Evolutionary conservation across 1,140 invertebrate genomes (phyloP).

Genomic region (Ladona fulva): DNA sequence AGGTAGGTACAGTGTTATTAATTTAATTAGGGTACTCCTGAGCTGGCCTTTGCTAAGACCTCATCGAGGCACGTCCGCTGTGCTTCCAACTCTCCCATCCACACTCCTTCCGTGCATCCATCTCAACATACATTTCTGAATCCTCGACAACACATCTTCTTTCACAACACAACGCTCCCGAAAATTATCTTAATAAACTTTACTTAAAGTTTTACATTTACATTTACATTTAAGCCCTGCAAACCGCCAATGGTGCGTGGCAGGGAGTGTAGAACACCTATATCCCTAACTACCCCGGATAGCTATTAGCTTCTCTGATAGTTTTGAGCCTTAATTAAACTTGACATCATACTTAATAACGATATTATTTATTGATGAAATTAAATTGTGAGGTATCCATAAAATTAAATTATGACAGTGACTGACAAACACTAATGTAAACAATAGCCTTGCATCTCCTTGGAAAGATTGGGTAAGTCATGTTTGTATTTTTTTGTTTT

Average conservation of each 20-base stretch:
- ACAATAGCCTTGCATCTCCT: background rate
- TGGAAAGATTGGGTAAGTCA: background rate
- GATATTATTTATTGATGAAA: too few species aligned
- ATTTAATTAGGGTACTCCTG: background rate
- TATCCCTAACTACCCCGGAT: too few species aligned
- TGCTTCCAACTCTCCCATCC: background rate
- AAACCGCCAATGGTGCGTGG: background rate
- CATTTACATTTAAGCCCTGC: background rate
- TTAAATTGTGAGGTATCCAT: too few species aligned
- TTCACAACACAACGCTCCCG: background rate
- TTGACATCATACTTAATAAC: too few species aligned
- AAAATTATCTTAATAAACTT: background rate
- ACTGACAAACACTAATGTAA: background rate
- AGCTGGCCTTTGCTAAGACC: background rate
- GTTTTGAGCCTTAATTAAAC: too few species aligned
- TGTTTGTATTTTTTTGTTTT: too few species aligned
- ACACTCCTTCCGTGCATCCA: background rate
- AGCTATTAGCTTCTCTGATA: too few species aligned
- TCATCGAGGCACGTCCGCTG: background rate
- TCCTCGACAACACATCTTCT: too few species aligned
- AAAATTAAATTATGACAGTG: too few species aligned
- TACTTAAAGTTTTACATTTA: background rate
- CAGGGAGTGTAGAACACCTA: too few species aligned
- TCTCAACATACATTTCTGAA: background rate
- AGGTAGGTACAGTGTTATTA: too few species aligned